phyloP scores from a whole-genome alignment of 2,113 vertebrate genomes.

The Pelvicachromis taeniatus region DNA sequence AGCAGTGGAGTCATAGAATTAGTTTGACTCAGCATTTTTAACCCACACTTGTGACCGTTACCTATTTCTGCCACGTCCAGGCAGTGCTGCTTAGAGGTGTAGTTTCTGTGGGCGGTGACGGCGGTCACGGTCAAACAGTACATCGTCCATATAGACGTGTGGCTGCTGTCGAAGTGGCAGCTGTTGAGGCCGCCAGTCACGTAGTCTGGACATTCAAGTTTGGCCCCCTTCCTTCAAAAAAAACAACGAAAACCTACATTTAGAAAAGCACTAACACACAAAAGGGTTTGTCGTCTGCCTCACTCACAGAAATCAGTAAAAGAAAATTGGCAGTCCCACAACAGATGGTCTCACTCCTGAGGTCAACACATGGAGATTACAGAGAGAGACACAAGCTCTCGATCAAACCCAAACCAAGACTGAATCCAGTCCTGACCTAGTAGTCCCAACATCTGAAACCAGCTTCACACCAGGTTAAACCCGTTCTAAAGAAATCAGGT shows the following conservation, averaged over 20 bases:
- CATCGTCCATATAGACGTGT: constrained; percentile 71
- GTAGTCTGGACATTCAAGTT: constrained; percentile 73
- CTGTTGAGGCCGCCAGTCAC: constrained; percentile 57
- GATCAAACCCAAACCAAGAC: neutral
- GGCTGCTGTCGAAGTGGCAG: constrained; percentile 72
- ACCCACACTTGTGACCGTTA: neutral
- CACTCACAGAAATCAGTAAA: too few relatives aligned
- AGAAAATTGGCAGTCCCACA: neutral
- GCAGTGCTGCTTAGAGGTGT: constrained; percentile 66
- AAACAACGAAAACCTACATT: neutral
- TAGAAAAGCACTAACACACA: neutral
- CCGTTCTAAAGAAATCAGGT: neutral
- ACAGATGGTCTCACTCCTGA: neutral
- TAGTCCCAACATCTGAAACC: neutral
- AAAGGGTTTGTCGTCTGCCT: neutral
- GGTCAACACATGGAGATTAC: neutral
- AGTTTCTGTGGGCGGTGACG: constrained; percentile 25
- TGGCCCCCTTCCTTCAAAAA: constrained; percentile 37
- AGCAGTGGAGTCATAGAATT: neutral
- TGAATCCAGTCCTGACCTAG: neutral
- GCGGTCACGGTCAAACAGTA: constrained; percentile 76
- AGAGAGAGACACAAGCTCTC: neutral
- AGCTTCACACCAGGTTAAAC: neutral
- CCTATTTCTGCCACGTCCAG: constrained; percentile 76
- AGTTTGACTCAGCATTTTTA: neutral